Evolutionary conservation across 2,888 invertebrate genomes (phyloP).

Genomic region (Seira musarum): DNA sequence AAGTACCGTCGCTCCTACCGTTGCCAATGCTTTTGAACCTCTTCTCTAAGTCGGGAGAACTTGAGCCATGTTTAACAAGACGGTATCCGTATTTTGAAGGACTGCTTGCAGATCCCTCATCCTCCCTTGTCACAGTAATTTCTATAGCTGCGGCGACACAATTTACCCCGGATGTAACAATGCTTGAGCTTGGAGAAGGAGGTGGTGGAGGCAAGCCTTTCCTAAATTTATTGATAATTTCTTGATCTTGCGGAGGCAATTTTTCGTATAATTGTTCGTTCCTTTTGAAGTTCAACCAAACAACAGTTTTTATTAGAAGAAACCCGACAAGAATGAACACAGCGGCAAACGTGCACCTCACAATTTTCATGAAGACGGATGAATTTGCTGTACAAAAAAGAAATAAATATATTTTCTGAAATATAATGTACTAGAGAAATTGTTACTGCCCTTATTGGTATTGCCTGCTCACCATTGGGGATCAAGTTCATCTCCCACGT

Average conservation of each 20-base stretch:
- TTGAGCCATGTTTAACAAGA: conserved; percentile 22
- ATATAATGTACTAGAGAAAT: too few species aligned
- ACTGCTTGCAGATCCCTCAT: background rate
- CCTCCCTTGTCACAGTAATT: conserved; percentile 2
- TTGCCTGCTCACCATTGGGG: conserved; percentile 48
- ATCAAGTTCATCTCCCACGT: conserved; percentile 36
- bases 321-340: conserved; percentile 11
- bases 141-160: conserved; percentile 10
- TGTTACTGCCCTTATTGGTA: too few species aligned
- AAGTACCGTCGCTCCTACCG: conserved; percentile 19
- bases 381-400: conserved; percentile 46
- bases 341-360: conserved; percentile 25
- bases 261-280: conserved; percentile 38
- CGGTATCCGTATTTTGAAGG: conserved; percentile 15
- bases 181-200: conserved; percentile 35
- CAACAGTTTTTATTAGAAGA: background rate
- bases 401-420: too few species aligned
- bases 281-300: background rate
- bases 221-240: conserved; percentile 47
- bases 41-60: conserved; percentile 28
- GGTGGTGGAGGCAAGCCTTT: conserved; percentile 34
- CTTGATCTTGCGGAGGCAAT: conserved; percentile 36
- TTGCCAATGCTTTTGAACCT: background rate
- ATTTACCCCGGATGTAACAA: background rate
- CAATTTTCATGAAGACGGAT: conserved; percentile 42